Conservation (phyloP, 1,140 invertebrate species). For the Heliconius hermathena region DNA sequence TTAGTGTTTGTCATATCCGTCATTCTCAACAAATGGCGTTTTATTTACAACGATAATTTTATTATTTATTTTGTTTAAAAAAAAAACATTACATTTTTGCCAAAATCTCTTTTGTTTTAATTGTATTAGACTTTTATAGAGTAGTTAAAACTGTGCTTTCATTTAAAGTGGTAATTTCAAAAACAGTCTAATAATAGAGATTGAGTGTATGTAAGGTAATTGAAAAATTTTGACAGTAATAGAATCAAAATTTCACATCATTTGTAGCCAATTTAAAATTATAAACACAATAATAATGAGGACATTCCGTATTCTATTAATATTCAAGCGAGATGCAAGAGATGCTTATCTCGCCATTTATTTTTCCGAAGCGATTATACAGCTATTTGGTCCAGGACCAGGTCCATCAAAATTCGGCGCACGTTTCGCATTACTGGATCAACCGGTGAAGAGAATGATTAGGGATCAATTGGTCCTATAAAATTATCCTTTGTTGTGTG, state of each 20-base stretch:
- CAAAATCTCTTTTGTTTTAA: no score
- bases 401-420: constrained; percentile 18
- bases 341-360: neutral
- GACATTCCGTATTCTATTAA: neutral
- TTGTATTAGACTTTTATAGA: no score
- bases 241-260: neutral
- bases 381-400: neutral
- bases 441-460: constrained; percentile 23
- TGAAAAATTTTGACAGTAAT: no score
- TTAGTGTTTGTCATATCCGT: no score
- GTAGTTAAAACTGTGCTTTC: no score
- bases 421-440: constrained; percentile 28
- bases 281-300: neutral
- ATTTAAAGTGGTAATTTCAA: no score
- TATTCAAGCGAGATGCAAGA: neutral
- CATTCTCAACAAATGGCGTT: no score
- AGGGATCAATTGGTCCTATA: constrained; percentile 24
- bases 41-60: no score
- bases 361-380: constrained; percentile 15
- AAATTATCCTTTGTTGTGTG: constrained; percentile 22
- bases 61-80: no score
- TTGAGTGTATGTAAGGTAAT: no score
- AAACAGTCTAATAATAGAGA: no score
- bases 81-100: no score
- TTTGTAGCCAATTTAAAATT: neutral